Conservation (phyloP, 2,888 invertebrate genomes). For the Nymphalis c-album region DNA sequence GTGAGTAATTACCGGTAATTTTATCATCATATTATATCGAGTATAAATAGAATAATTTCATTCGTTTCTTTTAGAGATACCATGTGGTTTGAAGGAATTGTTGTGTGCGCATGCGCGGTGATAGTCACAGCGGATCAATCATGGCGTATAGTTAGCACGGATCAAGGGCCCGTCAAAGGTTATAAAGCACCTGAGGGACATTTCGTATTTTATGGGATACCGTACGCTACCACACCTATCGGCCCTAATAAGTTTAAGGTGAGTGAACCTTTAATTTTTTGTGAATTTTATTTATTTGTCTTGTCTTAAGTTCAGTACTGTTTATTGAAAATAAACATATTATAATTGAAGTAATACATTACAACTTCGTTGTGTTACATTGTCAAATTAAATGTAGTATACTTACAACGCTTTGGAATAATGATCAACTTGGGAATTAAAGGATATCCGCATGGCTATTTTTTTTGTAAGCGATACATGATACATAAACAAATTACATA, state of each 20-base stretch:
- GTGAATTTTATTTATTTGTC: not conserved
- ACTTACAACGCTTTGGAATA: too few species aligned
- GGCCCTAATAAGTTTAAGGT: conserved; percentile 51
- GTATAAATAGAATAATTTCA: too few species aligned
- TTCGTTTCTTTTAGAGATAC: not conserved
- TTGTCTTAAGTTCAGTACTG: not conserved
- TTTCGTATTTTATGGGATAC: conserved; percentile 56
- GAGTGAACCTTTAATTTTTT: not conserved
- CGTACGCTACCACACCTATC: conserved; percentile 59
- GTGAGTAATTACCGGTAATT: too few species aligned
- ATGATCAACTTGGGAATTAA: too few species aligned
- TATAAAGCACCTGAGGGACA: conserved; percentile 44
- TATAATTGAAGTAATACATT: too few species aligned
- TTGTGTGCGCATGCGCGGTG: not conserved
- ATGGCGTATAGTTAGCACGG: conserved; percentile 41
- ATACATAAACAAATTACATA: too few species aligned
- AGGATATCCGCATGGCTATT: too few species aligned
- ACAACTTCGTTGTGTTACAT: too few species aligned
- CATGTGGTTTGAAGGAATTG: not conserved
- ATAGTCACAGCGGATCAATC: not conserved
- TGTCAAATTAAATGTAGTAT: too few species aligned
- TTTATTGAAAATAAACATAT: too few species aligned
- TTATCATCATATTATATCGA: too few species aligned
- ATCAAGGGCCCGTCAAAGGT: conserved; percentile 53
- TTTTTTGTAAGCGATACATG: too few species aligned